These are phyloP conservation scores for Lamprotornis superbus DNA, from an alignment of 2,113 vertebrate species.

Conservation along the genomic window DNA sequence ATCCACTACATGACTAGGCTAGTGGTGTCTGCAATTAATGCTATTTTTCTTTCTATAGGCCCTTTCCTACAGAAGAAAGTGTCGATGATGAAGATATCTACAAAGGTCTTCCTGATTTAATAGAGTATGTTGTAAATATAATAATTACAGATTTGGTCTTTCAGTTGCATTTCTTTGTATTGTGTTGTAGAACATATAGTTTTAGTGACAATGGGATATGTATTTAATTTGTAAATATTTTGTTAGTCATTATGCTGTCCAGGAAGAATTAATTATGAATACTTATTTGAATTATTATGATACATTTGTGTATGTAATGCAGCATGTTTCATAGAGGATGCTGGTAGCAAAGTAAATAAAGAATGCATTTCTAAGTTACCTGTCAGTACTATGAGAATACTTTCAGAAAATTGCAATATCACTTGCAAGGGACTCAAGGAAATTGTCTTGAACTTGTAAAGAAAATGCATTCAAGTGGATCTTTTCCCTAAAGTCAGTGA, in stretches of 20 bases:
- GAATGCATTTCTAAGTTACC: neutral
- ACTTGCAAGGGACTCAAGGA: neutral
- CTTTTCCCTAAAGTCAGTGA: neutral
- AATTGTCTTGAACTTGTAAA: neutral
- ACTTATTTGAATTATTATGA: neutral
- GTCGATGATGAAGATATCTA: conserved; percentile 92
- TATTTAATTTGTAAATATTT: neutral
- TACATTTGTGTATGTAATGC: neutral
- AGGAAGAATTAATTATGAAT: neutral
- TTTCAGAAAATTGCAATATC: neutral
- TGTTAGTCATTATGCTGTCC: neutral
- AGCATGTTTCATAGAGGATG: neutral
- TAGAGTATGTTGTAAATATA: conserved; percentile 83
- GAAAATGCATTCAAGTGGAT: neutral
- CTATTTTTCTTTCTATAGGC: conserved; percentile 64
- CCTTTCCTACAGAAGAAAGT: conserved; percentile 92
- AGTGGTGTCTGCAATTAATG: neutral
- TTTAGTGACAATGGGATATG: neutral
- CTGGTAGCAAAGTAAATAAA: neutral
- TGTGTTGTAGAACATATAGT: neutral
- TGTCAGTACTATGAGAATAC: neutral
- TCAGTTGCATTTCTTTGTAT: neutral
- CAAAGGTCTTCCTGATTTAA: conserved; percentile 92
- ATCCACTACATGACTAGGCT: neutral
- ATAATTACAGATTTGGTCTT: neutral